Conservation (phyloP, 2,113 vertebrate species). For the Hydrolagus affinis region DNA sequence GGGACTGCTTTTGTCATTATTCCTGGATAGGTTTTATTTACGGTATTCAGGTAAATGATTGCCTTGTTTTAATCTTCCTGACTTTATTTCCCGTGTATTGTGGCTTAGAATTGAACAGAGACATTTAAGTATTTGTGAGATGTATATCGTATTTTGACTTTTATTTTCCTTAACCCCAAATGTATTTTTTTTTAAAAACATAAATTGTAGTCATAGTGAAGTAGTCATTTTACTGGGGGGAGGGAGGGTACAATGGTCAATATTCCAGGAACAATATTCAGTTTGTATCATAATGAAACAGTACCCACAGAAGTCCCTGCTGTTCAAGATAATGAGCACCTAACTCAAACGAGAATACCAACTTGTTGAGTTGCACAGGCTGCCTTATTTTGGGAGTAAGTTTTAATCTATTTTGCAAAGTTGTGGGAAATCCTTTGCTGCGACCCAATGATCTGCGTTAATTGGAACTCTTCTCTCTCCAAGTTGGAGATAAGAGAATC, state of each 20-base stretch:
- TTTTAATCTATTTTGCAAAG: neutral
- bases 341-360: neutral
- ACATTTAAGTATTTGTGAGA: neutral
- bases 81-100: neutral
- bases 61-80: constrained; percentile 5
- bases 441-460: neutral
- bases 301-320: too few species aligned
- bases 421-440: neutral
- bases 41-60: neutral
- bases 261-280: too few species aligned
- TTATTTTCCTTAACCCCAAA: neutral
- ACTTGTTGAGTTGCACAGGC: neutral
- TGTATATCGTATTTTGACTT: neutral
- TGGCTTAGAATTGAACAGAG: constrained; percentile 1
- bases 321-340: too few species aligned
- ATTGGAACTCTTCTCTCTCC: neutral
- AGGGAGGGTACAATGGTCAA: too few species aligned
- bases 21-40: neutral
- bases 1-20: neutral
- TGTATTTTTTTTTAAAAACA: neutral
- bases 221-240: neutral
- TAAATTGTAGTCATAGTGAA: neutral
- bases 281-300: neutral
- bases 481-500: neutral
- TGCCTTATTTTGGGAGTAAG: neutral